A percentile compares a stretch with the other conserved stretches of the same genome.
These are phyloP conservation scores for Edolisoma coerulescens DNA, from an alignment of 2,113 vertebrate genomes.

Conservation along the genomic window DNA sequence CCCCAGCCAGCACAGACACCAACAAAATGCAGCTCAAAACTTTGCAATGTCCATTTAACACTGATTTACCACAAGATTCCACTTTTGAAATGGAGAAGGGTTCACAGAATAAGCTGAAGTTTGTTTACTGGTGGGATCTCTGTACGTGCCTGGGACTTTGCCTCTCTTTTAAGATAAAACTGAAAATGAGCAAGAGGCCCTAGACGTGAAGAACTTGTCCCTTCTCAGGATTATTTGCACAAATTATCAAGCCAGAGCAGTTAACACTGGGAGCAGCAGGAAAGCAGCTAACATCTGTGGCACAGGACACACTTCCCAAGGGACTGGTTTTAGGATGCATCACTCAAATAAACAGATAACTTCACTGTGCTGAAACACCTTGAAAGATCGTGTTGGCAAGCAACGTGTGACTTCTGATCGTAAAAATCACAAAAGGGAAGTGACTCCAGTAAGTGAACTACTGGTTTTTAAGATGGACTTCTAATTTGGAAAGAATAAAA, in stretches of 20 bases:
- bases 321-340: background rate
- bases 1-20: background rate
- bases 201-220: background rate
- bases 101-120: background rate
- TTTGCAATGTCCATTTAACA: background rate
- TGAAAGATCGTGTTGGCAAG: background rate
- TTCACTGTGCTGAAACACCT: background rate
- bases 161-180: background rate
- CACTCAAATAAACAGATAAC: background rate
- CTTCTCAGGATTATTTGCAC: background rate
- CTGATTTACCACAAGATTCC: background rate
- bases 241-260: background rate
- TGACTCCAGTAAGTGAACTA: background rate
- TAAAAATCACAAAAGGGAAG: background rate
- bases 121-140: background rate
- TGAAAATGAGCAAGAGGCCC: background rate
- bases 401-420: background rate
- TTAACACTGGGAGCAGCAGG: background rate
- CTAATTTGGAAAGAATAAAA: slow-evolving; percentile 4
- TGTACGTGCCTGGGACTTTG: background rate
- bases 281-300: background rate
- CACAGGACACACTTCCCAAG: background rate
- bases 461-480: background rate
- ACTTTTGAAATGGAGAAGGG: background rate
- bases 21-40: background rate